Evolutionary conservation across 2,113 vertebrate species (phyloP).

Genomic region (Mixornis gularis): DNA sequence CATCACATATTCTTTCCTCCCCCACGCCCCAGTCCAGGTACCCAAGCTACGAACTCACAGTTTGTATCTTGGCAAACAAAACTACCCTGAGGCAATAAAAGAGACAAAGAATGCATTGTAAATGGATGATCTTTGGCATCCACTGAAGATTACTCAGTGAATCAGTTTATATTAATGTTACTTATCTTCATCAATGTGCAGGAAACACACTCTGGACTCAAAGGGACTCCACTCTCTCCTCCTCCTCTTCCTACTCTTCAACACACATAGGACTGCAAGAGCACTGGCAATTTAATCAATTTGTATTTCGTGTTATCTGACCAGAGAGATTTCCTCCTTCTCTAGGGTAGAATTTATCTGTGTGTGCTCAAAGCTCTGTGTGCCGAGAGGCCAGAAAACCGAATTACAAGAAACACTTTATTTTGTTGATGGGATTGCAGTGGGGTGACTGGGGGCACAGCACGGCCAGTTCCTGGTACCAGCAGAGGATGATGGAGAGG

Average conservation of each 20-base stretch:
- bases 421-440: not conserved
- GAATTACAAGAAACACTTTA: not conserved
- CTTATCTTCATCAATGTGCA: not conserved
- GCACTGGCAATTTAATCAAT: not conserved
- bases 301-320: not conserved
- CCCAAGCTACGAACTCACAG: not conserved
- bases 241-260: not conserved
- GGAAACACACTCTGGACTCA: not conserved
- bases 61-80: not conserved
- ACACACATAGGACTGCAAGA: not conserved
- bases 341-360: not conserved
- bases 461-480: not conserved
- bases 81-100: not conserved
- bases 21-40: not conserved
- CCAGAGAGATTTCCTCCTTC: not conserved
- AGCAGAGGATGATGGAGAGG: not conserved
- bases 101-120: not conserved
- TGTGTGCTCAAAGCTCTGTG: not conserved
- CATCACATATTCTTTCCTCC: not conserved
- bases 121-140: slow-evolving; percentile 10
- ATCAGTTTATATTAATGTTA: not conserved
- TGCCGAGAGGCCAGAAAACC: not conserved
- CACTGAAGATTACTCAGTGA: not conserved
- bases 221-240: not conserved
- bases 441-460: not conserved